Conservation (phyloP, 2,797 vertebrate species). For the Columba guinea region DNA sequence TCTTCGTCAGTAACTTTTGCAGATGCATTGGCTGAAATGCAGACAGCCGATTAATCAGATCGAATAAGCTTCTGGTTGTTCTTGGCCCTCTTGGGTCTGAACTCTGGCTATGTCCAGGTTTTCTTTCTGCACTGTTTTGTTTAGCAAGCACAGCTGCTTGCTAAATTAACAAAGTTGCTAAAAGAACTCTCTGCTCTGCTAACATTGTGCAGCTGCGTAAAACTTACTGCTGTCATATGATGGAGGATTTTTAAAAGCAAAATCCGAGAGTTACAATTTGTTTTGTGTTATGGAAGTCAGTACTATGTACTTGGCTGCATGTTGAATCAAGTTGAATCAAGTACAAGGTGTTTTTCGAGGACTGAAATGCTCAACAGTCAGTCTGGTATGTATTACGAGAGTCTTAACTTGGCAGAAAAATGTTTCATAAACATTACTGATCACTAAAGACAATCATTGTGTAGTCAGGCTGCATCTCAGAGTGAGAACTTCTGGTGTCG, state of each 20-base stretch:
- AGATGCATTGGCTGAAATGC: background rate
- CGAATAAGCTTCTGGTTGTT: background rate
- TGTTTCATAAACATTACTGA: background rate
- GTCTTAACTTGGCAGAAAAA: background rate
- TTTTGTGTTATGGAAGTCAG: background rate
- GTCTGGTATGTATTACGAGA: background rate
- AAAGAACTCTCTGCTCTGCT: constrained; percentile 33
- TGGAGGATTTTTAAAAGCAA: background rate
- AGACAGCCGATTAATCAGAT: background rate
- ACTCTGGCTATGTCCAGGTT: background rate
- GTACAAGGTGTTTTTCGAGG: background rate
- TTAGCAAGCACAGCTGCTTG: background rate
- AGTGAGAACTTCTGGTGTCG: background rate
- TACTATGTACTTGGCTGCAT: background rate
- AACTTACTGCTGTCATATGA: background rate
- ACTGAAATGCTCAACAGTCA: background rate
- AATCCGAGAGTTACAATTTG: background rate
- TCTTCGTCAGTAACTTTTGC: background rate
- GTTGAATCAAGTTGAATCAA: background rate
- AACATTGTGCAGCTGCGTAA: background rate
- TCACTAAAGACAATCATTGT: background rate
- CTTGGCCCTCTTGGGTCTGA: background rate
- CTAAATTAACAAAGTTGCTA: background rate
- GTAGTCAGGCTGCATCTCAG: background rate
- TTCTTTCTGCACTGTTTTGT: background rate